Evolutionary conservation across 2,113 vertebrate genomes (phyloP), one percentile per base, ranked within the genome.

Genomic region (Lota lota): DNA sequence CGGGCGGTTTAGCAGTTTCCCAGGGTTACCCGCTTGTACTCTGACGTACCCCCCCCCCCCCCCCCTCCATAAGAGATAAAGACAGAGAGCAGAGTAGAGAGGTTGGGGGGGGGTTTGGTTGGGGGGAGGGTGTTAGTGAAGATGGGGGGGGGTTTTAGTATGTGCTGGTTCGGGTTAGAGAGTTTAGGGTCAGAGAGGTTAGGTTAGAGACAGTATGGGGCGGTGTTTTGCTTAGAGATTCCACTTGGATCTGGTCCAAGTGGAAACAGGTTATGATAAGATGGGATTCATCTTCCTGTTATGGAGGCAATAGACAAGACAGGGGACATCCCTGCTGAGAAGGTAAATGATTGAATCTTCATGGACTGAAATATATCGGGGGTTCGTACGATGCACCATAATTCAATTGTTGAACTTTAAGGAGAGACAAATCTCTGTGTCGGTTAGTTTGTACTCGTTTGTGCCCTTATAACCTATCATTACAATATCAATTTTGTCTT

Each of bases 401-500:
- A 4, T 33, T 4, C 3, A 33, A 33, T 33, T 4, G 28, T 3
- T 33, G 28, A 33, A 33, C 28, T 33, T 33, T 3, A 33, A 33
- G 28, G 36, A 11, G 36, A 10, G 36, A 5, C 18, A 50, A 20
- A 60, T 50, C 53, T 71, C 57, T 76, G 50, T 73, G 50, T 74
- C 64, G 24, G 24, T 24, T 24, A 24, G 2, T 24, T 24, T 24
- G 24, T 24, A 24, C 4, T 4, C 2, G 24, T 24, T 24, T 76
- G 64, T 66, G 74, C 72, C 50, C 72, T 60, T 60, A 66, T 71
- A 63, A 40, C 56, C 36, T 80, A 84, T 84, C 76, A 76, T 83
- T 82, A 81, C 72, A 80, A 80, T 70, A 76, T 75, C 73, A 76
- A 85, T 81, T 75, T 85, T 70, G 85, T 70, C 58, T 72, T 77